These are phyloP conservation scores for Drosophila oshimai DNA, from an alignment of 1,140 invertebrate genomes.

Conservation along the genomic window DNA sequence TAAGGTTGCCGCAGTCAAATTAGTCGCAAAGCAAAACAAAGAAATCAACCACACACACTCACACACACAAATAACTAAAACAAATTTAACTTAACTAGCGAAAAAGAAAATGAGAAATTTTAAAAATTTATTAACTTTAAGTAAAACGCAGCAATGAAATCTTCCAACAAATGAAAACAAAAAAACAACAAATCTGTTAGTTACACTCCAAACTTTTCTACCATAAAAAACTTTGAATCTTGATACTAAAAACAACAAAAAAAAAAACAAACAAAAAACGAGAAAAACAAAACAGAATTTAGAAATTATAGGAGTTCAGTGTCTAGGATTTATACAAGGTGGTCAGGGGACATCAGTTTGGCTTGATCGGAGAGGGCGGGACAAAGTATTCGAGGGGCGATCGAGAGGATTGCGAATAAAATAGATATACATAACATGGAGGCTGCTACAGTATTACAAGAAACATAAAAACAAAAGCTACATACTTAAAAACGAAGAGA, in stretches of 20 bases:
- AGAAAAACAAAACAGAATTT: not conserved
- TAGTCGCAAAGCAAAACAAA: constrained; percentile 68
- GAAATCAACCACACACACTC: constrained; percentile 56
- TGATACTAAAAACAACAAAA: constrained; percentile 14
- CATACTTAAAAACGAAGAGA: constrained; percentile 36
- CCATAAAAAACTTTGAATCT: constrained; percentile 36
- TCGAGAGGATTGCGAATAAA: constrained; percentile 10
- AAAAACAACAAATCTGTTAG: constrained; percentile 51
- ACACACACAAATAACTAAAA: constrained; percentile 24
- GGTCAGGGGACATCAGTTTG: constrained; percentile 26
- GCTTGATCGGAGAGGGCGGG: not conserved
- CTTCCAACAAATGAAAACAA: constrained; percentile 58
- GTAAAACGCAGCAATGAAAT: constrained; percentile 74
- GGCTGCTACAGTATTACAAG: constrained; percentile 81
- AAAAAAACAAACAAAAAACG: not conserved
- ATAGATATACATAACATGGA: constrained; percentile 58
- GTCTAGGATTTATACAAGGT: constrained; percentile 25
- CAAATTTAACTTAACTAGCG: constrained; percentile 55
- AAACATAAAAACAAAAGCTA: constrained; percentile 39
- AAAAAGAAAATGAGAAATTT: constrained; percentile 56
- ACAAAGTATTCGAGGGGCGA: constrained; percentile 27
- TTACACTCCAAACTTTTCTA: constrained; percentile 73
- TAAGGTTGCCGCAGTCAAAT: constrained; percentile 51
- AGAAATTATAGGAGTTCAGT: constrained; percentile 13
- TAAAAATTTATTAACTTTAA: constrained; percentile 73